Evolutionary conservation across 2,797 vertebrate species (phyloP), one percentile per base, ranked within the genome.

Genomic region (Jordanella pulchra): DNA sequence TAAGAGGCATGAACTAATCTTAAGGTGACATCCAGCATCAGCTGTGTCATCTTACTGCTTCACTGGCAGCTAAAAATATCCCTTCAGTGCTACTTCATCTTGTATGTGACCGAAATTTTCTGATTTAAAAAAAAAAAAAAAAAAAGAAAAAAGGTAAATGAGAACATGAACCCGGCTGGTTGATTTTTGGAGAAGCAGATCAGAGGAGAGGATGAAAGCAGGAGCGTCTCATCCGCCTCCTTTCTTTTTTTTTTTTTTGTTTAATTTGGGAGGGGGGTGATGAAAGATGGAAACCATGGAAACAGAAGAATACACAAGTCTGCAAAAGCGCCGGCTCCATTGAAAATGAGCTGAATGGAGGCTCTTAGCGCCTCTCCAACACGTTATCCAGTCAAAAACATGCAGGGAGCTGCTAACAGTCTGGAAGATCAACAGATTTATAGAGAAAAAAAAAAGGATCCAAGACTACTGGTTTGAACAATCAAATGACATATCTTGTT

Each of bases 241-340:
- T 42, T 84, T 92, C 84, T 88, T 78, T 82, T 64, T n/a, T 51
- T 73, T 80, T 65, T 89, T 85, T 87, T 77, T 82, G 61, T 61
- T 60, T 76, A 81, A 65, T 89, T 86, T 88, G 78, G 80, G 86
- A 70, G 56, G 86, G 89, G 91, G 85, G 91, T 92, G 91, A 92
- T 90, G 86, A 92, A 91, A 93, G 91, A 90, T 84, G 80, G 93
- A 90, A 94, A 94, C 93, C 93, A 94, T 95, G 91, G 94, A 82
- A 94, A 94, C 94, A 88, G 86, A 85, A 87, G 32, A 82, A 77
- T 89, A 89, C 87, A 90, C 88, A 91, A 86, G 85, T 85, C 83
- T 81, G 87, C 84, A 76, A 84, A 89, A 87, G 84, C 7, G 72
- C 74, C 18, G 76, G 79, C 78, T 87, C 63, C 72, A 78, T 78